These are phyloP conservation scores for Procavia capensis DNA, from an alignment of 2,113 vertebrate genomes.

Conservation along the genomic window DNA sequence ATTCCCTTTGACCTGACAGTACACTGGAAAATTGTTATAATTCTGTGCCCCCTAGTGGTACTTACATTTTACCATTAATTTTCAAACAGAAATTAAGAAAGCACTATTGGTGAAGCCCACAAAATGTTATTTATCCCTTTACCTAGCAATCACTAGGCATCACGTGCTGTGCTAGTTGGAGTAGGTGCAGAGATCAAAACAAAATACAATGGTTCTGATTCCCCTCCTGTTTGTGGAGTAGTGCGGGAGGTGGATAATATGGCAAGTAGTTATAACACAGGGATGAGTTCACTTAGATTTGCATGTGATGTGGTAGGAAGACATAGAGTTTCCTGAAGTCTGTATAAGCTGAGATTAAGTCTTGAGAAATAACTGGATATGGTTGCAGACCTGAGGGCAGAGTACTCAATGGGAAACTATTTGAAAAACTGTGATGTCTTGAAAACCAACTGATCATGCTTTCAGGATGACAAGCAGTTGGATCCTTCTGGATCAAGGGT, in stretches of 20 bases:
- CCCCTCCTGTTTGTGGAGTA: background rate
- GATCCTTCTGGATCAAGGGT: background rate
- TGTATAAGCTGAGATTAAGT: background rate
- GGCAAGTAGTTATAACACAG: background rate
- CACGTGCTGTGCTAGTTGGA: background rate
- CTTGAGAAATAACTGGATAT: constrained; percentile 19
- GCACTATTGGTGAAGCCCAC: background rate
- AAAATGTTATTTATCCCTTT: background rate
- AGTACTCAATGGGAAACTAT: background rate
- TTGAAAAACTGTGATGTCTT: background rate
- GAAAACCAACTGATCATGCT: background rate
- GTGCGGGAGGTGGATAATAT: background rate
- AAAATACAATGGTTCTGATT: constrained; percentile 11
- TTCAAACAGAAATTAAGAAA: constrained; percentile 13
- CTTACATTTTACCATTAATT: constrained; percentile 67
- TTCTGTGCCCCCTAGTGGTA: constrained; percentile 90
- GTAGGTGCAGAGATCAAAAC: background rate
- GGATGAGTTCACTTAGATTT: background rate
- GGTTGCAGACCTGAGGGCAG: background rate
- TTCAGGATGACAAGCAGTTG: constrained; percentile 8
- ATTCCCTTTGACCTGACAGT: background rate
- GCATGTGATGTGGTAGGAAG: background rate
- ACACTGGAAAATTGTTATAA: constrained; percentile 82
- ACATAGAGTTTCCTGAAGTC: background rate
- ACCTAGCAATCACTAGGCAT: background rate